These are phyloP conservation scores for Aphis craccivora DNA, from an alignment of 1,140 invertebrate species.

Conservation along the genomic window DNA sequence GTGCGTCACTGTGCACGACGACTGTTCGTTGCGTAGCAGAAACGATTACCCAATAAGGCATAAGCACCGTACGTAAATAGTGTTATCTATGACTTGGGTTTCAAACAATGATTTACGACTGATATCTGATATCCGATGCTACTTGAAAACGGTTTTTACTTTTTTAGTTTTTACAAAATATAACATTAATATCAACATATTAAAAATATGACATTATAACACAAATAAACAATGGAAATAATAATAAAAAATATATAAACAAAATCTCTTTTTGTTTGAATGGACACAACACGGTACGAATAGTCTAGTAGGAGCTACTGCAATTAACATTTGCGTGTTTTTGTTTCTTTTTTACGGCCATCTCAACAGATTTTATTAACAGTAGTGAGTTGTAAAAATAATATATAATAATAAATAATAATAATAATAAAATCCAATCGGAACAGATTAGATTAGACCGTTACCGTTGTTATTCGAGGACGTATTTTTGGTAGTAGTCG, in stretches of 20 bases:
- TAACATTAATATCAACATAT: background rate
- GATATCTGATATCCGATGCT: too few relatives aligned
- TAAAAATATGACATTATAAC: too few relatives aligned
- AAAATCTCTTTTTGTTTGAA: too few relatives aligned
- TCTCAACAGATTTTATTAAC: background rate
- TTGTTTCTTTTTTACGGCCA: background rate
- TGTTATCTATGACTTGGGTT: background rate
- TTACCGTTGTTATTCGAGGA: background rate
- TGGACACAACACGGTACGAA: too few relatives aligned
- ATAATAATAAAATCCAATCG: background rate
- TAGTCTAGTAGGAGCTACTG: too few relatives aligned
- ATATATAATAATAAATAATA: background rate
- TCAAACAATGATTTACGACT: background rate
- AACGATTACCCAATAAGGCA: background rate
- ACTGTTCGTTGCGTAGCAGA: background rate
- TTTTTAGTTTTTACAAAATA: too few relatives aligned
- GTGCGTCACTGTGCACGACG: background rate
- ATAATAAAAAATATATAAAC: too few relatives aligned
- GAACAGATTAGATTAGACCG: constrained; percentile 1
- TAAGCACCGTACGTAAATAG: background rate
- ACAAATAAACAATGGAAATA: too few relatives aligned
- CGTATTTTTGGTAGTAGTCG: background rate
- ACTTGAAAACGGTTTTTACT: too few relatives aligned
- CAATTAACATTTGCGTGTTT: too few relatives aligned
- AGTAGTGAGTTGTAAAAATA: background rate